Conservation (phyloP, 1,140 invertebrate species). For the Psilanteris sp. region DNA sequence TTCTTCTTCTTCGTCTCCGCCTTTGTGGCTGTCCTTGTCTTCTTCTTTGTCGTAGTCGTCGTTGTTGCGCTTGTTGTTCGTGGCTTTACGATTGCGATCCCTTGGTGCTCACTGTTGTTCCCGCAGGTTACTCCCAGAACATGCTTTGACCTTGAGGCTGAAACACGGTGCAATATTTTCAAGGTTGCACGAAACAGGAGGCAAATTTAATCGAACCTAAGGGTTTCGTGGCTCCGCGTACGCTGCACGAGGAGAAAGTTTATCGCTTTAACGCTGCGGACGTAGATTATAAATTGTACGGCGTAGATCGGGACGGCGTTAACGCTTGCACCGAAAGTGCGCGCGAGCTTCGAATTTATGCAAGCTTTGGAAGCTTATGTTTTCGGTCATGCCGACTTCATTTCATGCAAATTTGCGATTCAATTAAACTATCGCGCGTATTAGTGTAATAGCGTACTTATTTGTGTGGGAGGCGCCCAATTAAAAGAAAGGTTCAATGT, state of each 20-base stretch:
- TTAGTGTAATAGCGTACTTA: too few species aligned
- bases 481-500: too few species aligned
- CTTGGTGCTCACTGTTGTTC: conserved; percentile 43
- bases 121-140: conserved; percentile 52
- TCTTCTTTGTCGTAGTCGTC: conserved; percentile 42
- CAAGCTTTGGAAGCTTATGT: too few species aligned
- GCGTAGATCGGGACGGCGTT: conserved; percentile 45
- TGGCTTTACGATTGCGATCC: conserved; percentile 63
- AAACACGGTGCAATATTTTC: conserved; percentile 62
- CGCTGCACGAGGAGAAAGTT: conserved; percentile 51
- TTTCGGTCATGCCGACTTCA: too few species aligned
- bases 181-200: conserved; percentile 59
- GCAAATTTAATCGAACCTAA: conserved; percentile 54
- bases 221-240: conserved; percentile 53
- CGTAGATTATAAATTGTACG: conserved; percentile 48
- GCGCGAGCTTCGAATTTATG: too few species aligned
- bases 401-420: too few species aligned
- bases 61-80: conserved; percentile 40
- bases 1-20: conserved; percentile 37
- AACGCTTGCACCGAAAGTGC: conserved; percentile 41
- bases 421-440: too few species aligned
- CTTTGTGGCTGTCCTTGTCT: conserved; percentile 28
- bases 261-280: conserved; percentile 37
- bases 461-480: too few species aligned
- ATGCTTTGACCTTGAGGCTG: conserved; percentile 63